phyloP scores from a whole-genome alignment of 2,888 invertebrate genomes.

The Xylota segnis region DNA sequence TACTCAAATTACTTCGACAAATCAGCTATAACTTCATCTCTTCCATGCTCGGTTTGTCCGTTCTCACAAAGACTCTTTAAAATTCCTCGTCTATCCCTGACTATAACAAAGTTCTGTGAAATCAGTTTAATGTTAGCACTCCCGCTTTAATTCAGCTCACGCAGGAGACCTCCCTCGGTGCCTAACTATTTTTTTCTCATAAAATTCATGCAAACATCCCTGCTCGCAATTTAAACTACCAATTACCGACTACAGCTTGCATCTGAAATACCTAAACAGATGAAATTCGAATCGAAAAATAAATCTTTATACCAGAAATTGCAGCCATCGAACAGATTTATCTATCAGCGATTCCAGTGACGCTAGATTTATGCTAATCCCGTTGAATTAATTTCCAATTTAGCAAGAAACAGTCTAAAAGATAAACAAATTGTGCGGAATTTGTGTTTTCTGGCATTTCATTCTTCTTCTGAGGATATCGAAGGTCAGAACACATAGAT shows the following conservation, averaged over 20 bases:
- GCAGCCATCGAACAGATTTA: not conserved
- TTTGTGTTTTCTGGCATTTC: not conserved
- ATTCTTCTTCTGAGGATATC: not conserved
- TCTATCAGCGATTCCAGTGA: not conserved
- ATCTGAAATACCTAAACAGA: not conserved
- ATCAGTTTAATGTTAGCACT: not conserved
- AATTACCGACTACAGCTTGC: not conserved
- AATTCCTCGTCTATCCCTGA: not conserved
- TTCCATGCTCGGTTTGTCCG: not conserved
- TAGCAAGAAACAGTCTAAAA: constrained; percentile 2
- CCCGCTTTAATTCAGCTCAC: constrained; percentile 12
- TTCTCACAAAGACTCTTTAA: not conserved
- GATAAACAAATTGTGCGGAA: not conserved
- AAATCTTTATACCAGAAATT: not conserved
- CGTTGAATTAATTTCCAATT: constrained; percentile 3
- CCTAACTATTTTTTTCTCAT: not conserved
- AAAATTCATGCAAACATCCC: constrained; percentile 6
- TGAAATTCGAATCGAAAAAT: not conserved
- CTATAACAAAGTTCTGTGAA: not conserved
- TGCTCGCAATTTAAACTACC: constrained; percentile 37
- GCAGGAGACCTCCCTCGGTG: constrained; percentile 4
- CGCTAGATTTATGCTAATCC: not conserved
- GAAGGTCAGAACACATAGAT: not conserved
- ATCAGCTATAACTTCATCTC: too few relatives aligned
- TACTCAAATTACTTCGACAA: too few relatives aligned